Evolutionary conservation across 2,888 invertebrate species (phyloP), one percentile per base, ranked within the genome.

Genomic region (Nasonovia ribisnigri): DNA sequence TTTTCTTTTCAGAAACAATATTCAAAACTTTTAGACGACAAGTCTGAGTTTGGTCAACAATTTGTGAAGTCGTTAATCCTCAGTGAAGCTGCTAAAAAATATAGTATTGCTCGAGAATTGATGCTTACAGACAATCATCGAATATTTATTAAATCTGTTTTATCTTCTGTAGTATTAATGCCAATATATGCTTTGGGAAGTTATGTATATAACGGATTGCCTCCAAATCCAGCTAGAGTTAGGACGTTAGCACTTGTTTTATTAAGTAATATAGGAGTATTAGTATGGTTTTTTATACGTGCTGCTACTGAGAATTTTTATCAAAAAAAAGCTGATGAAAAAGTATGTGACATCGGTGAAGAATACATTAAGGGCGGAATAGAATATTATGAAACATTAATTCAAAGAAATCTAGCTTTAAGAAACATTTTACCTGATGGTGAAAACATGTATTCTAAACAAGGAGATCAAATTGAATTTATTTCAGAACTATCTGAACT

Each of bases 91-190:
- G 98, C 98, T 24, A 97, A 98, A 95, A 96, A 97, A 94, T 98
- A 98, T 96, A 98, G 97, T 1, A 97, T 98, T 51, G 98, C 98
- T 94, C 96, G 97, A 95, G 97, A 98, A 95, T 96, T 98, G 92
- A 95, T 97, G 94, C 96, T 97, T 96, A 95, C 97, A 5, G 96
- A 97, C 94, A 97, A 97, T 84, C 96, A 96, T 94, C 96, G 97
- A 95, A 95, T 97, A 4, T 95, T 97, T 2, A 95, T 96, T 88
- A 97, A 97, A 94, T 96, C 97, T 0, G 92, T 96, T 2, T 96
- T 96, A 95, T 96, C 97, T 92, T 96, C 95, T 11, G 94, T 97
- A 10, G 96, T 97, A 95, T 94, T 95, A 48, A 94, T 95, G 0
- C 94, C 96, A 20, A 29, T 94, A 95, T 95, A 93, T 26, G 60